Conservation (phyloP, 2,797 vertebrate species). For the Mormyrus hasselquistii region DNA sequence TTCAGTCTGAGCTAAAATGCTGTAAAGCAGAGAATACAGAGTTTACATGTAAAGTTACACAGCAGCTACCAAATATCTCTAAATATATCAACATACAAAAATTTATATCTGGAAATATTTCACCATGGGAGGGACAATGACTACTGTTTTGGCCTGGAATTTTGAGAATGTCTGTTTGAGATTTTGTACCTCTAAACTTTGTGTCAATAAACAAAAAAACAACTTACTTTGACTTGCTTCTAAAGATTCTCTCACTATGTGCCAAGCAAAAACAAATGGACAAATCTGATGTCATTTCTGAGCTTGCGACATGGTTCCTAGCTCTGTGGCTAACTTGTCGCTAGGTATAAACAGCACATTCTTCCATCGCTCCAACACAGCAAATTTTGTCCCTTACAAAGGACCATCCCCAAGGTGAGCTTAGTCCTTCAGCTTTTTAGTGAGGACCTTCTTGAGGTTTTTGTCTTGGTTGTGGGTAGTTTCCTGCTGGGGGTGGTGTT, state of each 20-base stretch:
- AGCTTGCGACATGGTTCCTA: not conserved
- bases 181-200: not conserved
- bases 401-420: not conserved
- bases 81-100: not conserved
- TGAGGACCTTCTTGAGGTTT: constrained; percentile 49
- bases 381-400: not conserved
- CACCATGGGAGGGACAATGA: not conserved
- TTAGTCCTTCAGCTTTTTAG: constrained; percentile 60
- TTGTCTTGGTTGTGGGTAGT: constrained; percentile 57
- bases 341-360: not conserved
- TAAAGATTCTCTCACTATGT: not conserved
- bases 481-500: constrained; percentile 60
- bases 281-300: not conserved
- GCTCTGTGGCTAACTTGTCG: not conserved
- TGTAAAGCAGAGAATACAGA: not conserved
- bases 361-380: not conserved
- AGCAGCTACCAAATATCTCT: not conserved
- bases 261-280: not conserved
- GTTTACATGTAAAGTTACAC: not conserved
- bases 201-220: not conserved
- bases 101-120: not conserved
- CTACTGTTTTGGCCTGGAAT: not conserved
- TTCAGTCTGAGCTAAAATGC: constrained; percentile 15
- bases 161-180: not conserved
- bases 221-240: not conserved